Evolutionary conservation across 2,113 vertebrate species (phyloP), one percentile per base, ranked within the genome.

Genomic region (Megalops atlanticus): DNA sequence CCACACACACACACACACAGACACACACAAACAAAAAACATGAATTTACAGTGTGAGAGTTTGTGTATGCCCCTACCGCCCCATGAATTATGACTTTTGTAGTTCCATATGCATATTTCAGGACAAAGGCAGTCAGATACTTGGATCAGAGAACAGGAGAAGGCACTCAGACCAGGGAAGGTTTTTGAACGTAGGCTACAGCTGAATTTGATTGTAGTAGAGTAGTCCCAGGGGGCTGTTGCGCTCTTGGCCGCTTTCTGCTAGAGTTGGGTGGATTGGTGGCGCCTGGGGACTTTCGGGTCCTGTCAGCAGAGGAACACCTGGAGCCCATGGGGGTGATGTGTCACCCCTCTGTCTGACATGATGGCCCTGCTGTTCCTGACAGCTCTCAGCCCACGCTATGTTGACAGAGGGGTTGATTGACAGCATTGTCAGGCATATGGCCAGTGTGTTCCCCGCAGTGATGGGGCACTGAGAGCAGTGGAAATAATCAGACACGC

Each of bases 261-360:
- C 70, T 54, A 43, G 58, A 80, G 78, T 74, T 80, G 82, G 77
- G 64, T 80, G 72, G 78, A 73, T 85, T 78, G 68, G 49, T 58
- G 76, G 81, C 24, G 41, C 38, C 70, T 39, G 31, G 74, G 74
- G 74, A 49, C 31, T 49, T 15, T 27, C n/a, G 15, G 74, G 74
- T 45, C 45, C 69, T 49, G 43, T 52, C 70, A 73, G 45, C 45
- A 39, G 69, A 80, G 78, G 70, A 78, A 77, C 78, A 80, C 72
- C 27, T 69, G 15, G 40, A 73, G 79, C 75, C 75, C 40, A 16
- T 16, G 81, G 76, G 81, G 52, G 58, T 35, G 81, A 84, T 84
- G 78, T 80, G 84, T 83, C 82, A 86, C 43, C 75, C 41, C 47
- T 52, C 83, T 79, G 83, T 82, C 80, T 84, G 82, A 84, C 85